Percentiles rank a stretch among this genome's conserved stretches.
Evolutionary conservation across 1,140 invertebrate species (phyloP).

Genomic region (Ostrea edulis): DNA sequence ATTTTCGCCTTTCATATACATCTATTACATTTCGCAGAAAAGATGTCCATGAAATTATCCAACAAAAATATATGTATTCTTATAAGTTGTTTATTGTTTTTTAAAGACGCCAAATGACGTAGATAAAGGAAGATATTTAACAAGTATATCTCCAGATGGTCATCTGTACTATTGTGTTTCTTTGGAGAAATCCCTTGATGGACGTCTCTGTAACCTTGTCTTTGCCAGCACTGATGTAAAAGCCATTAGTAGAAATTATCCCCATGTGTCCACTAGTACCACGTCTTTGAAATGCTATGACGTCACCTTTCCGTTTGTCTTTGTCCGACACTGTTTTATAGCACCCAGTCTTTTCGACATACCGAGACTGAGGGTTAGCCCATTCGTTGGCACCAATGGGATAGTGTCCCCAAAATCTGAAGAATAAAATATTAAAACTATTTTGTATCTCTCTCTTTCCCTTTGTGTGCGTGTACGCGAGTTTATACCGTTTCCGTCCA

Average conservation of each 20-base stretch:
- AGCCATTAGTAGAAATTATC: background rate
- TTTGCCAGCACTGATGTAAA: background rate
- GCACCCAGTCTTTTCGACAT: background rate
- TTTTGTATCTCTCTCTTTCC: too few relatives aligned
- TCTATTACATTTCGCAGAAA: too few relatives aligned
- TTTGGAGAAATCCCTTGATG: background rate
- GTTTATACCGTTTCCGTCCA: too few relatives aligned
- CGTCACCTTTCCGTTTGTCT: background rate
- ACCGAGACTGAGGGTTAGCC: background rate
- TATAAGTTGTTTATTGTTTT: too few relatives aligned
- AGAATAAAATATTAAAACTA: too few relatives aligned
- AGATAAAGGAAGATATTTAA: background rate
- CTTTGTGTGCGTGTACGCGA: too few relatives aligned
- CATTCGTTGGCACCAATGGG: background rate
- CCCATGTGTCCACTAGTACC: background rate
- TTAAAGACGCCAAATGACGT: too few relatives aligned
- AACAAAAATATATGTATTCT: too few relatives aligned
- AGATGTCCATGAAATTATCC: too few relatives aligned
- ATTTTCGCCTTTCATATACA: too few relatives aligned
- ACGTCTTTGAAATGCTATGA: background rate
- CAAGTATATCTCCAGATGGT: slow-evolving; percentile 7
- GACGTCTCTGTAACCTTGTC: background rate
- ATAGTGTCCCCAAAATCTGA: too few relatives aligned
- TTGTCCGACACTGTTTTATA: background rate
- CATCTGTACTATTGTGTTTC: background rate